Conservation (phyloP, 2,113 vertebrate genomes). For the Campylorhamphus procurvoides region DNA sequence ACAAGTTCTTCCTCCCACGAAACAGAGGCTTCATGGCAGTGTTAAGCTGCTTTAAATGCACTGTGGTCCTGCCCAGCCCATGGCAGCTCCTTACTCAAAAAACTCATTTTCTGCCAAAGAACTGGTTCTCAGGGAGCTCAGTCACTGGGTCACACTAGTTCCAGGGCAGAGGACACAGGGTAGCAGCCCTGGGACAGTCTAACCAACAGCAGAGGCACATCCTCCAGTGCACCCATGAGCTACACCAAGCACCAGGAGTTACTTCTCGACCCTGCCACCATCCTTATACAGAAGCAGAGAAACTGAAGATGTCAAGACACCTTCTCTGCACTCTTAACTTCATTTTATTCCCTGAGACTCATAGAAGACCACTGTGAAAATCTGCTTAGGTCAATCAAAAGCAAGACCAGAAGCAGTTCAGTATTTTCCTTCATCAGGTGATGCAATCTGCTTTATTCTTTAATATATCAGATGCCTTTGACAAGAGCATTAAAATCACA, state of each 20-base stretch:
- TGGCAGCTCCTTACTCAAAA: not conserved
- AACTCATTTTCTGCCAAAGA: not conserved
- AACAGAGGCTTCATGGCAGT: not conserved
- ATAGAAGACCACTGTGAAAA: not conserved
- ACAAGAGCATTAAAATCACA: not conserved
- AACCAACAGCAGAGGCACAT: not conserved
- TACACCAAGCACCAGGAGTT: rapidly evolving
- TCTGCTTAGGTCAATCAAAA: not conserved
- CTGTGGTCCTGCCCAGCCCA: not conserved
- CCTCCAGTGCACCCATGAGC: not conserved
- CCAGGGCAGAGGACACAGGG: not conserved
- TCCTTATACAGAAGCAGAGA: not conserved
- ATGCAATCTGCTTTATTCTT: not conserved
- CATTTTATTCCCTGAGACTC: not conserved
- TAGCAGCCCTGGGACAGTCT: not conserved
- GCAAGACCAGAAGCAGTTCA: not conserved
- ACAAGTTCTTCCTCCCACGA: not conserved
- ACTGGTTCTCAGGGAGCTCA: not conserved
- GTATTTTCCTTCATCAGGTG: not conserved
- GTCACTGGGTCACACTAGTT: not conserved
- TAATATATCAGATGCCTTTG: not conserved
- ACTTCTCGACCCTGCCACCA: not conserved
- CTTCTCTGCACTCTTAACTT: not conserved
- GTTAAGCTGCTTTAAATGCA: not conserved
- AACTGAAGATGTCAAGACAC: not conserved